phyloP scores from a whole-genome alignment of 2,113 vertebrate genomes.

The Lasiurus borealis region DNA sequence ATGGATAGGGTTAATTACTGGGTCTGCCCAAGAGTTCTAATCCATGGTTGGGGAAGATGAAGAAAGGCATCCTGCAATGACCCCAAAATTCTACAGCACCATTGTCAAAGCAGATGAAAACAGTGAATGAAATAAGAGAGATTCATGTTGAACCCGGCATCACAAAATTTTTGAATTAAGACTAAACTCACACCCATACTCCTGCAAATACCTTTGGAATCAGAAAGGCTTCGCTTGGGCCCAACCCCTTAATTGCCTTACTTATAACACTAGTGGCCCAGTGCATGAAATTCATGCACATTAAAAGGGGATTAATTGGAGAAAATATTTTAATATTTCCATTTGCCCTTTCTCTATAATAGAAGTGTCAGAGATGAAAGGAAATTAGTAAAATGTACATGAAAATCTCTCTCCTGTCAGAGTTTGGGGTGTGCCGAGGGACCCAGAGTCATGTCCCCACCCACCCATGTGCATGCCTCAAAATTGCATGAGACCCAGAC shows the following conservation, averaged over 20 bases:
- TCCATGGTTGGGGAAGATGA: background rate
- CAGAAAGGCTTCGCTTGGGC: background rate
- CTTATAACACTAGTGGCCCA: background rate
- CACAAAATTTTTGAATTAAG: background rate
- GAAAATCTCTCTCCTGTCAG: too few relatives aligned
- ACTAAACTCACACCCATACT: background rate
- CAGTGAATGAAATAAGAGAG: background rate
- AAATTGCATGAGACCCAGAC: too few relatives aligned
- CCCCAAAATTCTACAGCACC: background rate
- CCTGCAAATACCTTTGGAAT: background rate
- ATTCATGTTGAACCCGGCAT: background rate
- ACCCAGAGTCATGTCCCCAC: too few relatives aligned
- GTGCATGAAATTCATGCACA: too few relatives aligned
- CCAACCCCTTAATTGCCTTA: background rate
- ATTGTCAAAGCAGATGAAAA: background rate
- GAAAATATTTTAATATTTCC: too few relatives aligned
- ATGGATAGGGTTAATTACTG: background rate
- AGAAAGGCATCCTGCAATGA: background rate
- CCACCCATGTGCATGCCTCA: too few relatives aligned
- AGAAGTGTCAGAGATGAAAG: too few relatives aligned
- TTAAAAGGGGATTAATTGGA: too few relatives aligned
- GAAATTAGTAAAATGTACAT: too few relatives aligned
- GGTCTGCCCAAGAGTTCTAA: constrained; percentile 26
- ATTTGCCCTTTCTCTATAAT: too few relatives aligned
- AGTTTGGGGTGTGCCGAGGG: too few relatives aligned